These are phyloP conservation scores for Trichonephila clavata DNA, from an alignment of 1,140 invertebrate genomes.

Conservation along the genomic window DNA sequence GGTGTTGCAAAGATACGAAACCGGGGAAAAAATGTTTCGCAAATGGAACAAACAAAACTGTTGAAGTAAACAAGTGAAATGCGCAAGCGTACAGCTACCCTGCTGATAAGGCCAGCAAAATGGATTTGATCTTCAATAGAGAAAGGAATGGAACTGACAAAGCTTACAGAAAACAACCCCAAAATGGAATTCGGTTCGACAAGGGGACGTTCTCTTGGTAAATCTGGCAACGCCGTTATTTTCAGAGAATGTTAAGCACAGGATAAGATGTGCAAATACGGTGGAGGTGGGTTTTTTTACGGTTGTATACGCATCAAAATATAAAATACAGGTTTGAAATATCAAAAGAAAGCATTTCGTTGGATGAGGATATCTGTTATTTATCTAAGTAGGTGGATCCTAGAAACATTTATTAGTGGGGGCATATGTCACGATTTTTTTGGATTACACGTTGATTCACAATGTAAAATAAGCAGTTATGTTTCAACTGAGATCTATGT, in stretches of 20 bases:
- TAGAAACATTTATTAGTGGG: too few relatives aligned
- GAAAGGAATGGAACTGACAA: neutral
- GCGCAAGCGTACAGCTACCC: neutral
- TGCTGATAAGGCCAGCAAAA: constrained; percentile 6
- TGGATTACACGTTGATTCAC: too few relatives aligned
- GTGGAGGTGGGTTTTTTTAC: neutral
- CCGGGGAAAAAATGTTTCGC: constrained; percentile 10
- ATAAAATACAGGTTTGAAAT: too few relatives aligned
- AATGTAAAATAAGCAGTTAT: too few relatives aligned
- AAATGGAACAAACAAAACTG: constrained; percentile 27
- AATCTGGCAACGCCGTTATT: neutral
- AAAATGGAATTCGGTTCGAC: neutral
- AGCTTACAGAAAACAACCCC: neutral
- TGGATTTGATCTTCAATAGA: constrained; percentile 19
- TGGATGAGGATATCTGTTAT: too few relatives aligned
- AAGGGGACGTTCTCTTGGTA: neutral
- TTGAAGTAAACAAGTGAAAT: neutral
- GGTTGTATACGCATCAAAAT: too few relatives aligned
- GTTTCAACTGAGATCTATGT: too few relatives aligned
- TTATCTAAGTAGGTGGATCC: too few relatives aligned
- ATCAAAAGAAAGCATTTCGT: too few relatives aligned
- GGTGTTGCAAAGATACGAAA: constrained; percentile 9
- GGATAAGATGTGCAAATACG: neutral
- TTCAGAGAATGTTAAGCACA: neutral
- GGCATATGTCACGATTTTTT: too few relatives aligned